Evolutionary conservation across 1,140 invertebrate genomes (phyloP).

Genomic region (Drosophila kanapiae): DNA sequence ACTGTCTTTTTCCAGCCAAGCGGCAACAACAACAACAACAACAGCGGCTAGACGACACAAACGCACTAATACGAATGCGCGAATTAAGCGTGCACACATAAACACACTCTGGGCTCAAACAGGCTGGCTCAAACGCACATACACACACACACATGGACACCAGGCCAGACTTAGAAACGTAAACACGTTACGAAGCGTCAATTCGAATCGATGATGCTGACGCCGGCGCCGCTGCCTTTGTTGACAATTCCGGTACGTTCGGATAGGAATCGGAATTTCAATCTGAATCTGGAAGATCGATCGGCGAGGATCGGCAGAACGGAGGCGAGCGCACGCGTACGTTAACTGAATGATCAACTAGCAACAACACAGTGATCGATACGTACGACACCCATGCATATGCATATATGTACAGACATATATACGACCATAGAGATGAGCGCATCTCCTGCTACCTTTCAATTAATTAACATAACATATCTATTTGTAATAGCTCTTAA

Average conservation of each 20-base stretch:
- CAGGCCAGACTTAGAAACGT: constrained; percentile 65
- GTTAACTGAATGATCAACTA: constrained; percentile 73
- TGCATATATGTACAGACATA: constrained; percentile 6
- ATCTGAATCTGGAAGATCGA: constrained; percentile 30
- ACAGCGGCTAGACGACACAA: constrained; percentile 50
- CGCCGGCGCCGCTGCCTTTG: constrained; percentile 35
- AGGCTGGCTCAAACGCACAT: constrained; percentile 39
- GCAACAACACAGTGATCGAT: constrained; percentile 44
- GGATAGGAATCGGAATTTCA: constrained; percentile 22
- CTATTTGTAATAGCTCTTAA: background rate
- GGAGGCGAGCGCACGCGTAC: constrained; percentile 43
- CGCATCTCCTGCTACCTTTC: background rate
- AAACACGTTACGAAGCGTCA: constrained; percentile 68
- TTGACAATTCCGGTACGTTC: constrained; percentile 49
- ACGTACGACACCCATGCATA: constrained; percentile 10
- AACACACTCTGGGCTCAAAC: constrained; percentile 8
- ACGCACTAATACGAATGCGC: constrained; percentile 45
- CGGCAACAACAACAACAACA: constrained; percentile 35
- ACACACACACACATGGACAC: constrained; percentile 11
- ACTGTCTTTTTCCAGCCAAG: constrained; percentile 61
- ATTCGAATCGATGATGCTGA: constrained; percentile 44
- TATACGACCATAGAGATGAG: constrained; percentile 18
- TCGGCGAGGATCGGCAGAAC: constrained; percentile 21
- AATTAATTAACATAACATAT: background rate
- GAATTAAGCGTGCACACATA: constrained; percentile 62